These are phyloP conservation scores for Montipora sp. DNA, from an alignment of 64 coral and sea anemone genomes.

Conservation along the genomic window DNA sequence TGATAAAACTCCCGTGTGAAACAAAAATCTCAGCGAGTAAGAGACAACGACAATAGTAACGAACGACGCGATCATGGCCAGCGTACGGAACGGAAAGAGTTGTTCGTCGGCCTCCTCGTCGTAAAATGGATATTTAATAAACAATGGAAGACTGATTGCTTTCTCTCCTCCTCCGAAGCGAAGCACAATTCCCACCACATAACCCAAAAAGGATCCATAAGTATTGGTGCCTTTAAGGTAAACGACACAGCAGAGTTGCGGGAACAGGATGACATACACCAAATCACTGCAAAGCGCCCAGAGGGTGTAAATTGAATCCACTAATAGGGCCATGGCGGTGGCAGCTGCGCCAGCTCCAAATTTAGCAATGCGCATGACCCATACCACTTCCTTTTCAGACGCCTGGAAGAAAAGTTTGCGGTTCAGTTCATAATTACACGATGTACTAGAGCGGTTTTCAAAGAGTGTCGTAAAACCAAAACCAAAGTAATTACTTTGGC, in stretches of 20 bases:
- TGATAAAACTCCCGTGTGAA: constrained; percentile 59
- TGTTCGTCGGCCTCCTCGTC: constrained; percentile 64
- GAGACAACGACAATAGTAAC: constrained; percentile 54
- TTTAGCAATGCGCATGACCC: constrained; percentile 85
- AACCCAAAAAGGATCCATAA: constrained; percentile 85
- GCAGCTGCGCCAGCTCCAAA: constrained; percentile 83
- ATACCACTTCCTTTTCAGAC: constrained; percentile 66
- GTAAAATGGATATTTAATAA: constrained; percentile 87
- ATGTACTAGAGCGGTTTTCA: no score
- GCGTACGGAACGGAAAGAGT: constrained; percentile 83
- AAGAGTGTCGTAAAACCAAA: no score
- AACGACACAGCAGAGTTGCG: constrained; percentile 92
- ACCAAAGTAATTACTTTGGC: no score
- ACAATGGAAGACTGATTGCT: constrained; percentile 56
- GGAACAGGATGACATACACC: constrained; percentile 95
- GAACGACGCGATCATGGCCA: constrained; percentile 64
- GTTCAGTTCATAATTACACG: background rate
- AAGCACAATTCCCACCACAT: constrained; percentile 77
- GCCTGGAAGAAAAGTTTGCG: constrained; percentile 53
- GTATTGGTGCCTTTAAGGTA: constrained; percentile 82
- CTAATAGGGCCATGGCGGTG: constrained; percentile 70
- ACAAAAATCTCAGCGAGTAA: constrained; percentile 68
- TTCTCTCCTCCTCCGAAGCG: constrained; percentile 79
- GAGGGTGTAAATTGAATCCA: constrained; percentile 79
- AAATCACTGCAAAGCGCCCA: constrained; percentile 84